Base-by-base conservation (phyloP, 2,797 vertebrate genomes). In the Caiman crocodilus region DNA sequence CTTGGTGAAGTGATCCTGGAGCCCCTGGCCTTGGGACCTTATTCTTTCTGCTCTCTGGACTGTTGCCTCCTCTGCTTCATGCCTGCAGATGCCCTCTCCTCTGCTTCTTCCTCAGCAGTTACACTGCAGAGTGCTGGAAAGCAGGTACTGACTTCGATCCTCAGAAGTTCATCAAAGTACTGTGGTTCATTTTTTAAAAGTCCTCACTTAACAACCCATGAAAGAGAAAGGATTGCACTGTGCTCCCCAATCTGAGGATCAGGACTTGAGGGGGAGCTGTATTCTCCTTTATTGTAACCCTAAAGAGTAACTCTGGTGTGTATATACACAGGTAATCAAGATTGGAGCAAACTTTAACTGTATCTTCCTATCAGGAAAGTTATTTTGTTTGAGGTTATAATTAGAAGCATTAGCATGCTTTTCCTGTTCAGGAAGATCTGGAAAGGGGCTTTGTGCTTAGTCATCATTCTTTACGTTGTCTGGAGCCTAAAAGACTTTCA, bases 311-410 rank as follows among this genome's bases (percentile, higher is more conserved):
- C 71, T 77, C 50, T 84, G 50, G 55, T 67, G 14, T 9, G 14
- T 13, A 11, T 9, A 74, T 56, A 55, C n/a, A 50, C 71, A 84
- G 87, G 9, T 6, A n/a, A 12, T 88, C 32, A 56, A 32, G 32
- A 23, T 28, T 76, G 32, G 84, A 89, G 82, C 76, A 58, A 74
- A 82, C 73, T 80, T 60, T 55, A 30, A 4, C 65, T 20, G 35
- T 23, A 32, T 69, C 35, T 69, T 32, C 32, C 35, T 69, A 35
- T 20, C 23, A 73, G 60, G 69, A 74, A 26, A 69, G 56, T 60
- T 84, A n/a, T 87, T 92, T 80, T 87, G 73, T 91, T 92, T 91
- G 79, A 69, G 91, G 32, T 92, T 92, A 30, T 64, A 84, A 89
- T 94, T 90, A 89, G 69, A 74, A 92, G 21, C 18, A 50, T 14